phyloP scores from a whole-genome alignment of 1,140 invertebrate genomes.

The Drosophila parvula region DNA sequence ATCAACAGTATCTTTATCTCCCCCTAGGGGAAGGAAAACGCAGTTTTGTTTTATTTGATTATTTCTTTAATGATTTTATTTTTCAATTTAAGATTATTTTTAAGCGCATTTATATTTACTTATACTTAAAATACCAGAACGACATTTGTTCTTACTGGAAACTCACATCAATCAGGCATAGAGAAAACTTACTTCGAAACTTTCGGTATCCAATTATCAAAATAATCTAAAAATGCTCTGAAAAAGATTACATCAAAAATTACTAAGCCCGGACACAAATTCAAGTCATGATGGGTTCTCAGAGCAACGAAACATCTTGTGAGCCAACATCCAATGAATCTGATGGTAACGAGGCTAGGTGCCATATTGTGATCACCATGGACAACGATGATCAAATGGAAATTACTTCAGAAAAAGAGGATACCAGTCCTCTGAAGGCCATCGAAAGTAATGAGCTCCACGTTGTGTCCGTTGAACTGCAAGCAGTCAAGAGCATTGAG shows the following conservation, averaged over 20 bases:
- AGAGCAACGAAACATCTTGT: neutral
- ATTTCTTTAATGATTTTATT: no score
- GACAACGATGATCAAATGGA: constrained; percentile 42
- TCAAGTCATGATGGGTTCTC: constrained; percentile 5
- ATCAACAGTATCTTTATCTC: no score
- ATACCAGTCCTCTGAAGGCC: neutral
- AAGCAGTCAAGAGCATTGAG: neutral
- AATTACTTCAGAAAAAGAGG: constrained; percentile 3
- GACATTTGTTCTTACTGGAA: neutral
- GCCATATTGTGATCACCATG: constrained; percentile 46
- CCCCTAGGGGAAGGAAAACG: no score
- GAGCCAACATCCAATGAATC: neutral
- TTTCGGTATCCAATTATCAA: neutral
- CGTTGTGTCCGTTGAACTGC: neutral
- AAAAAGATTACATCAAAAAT: neutral
- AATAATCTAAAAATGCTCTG: constrained; percentile 7
- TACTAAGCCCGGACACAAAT: neutral
- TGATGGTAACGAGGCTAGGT: constrained; percentile 8
- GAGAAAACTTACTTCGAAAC: neutral
- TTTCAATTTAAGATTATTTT: no score
- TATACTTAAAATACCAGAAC: no score
- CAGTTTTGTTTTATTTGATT: no score
- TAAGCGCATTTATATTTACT: no score
- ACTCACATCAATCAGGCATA: neutral
- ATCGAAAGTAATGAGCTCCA: neutral